These are phyloP conservation scores for Tanypteryx hageni DNA, from an alignment of 2,888 invertebrate genomes.

Conservation along the genomic window DNA sequence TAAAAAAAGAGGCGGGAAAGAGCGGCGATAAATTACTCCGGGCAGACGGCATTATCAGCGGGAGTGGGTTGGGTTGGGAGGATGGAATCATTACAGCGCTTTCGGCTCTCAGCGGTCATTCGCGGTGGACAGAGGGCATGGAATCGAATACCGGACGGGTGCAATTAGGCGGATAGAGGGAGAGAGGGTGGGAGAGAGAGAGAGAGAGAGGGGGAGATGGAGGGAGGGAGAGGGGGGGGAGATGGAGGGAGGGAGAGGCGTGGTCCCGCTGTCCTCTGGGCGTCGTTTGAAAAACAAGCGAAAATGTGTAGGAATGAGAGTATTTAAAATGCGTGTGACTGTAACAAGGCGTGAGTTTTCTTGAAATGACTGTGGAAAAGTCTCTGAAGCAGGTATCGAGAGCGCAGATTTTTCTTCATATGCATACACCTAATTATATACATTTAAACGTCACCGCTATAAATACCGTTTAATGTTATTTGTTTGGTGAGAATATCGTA, in stretches of 20 bases:
- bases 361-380: background rate
- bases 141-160: conserved; percentile 43
- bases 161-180: conserved; percentile 9
- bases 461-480: no score
- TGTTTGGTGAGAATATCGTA: no score
- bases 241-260: background rate
- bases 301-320: background rate
- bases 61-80: conserved; percentile 51
- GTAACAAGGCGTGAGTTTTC: background rate
- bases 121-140: conserved; percentile 48
- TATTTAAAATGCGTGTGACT: background rate
- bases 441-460: no score
- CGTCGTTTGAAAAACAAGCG: background rate
- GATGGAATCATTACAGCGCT: conserved; percentile 54
- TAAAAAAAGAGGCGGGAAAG: conserved; percentile 38
- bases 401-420: no score
- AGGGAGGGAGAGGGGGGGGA: background rate
- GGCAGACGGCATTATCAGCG: conserved; percentile 53
- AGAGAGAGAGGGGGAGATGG: no score
- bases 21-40: conserved; percentile 54
- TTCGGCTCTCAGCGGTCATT: conserved; percentile 50
- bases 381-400: background rate
- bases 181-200: no score
- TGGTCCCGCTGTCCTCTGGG: conserved; percentile 31
- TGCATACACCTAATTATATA: no score